phyloP scores from a whole-genome alignment of 2,113 vertebrate species.

The Nycticorax nycticorax region DNA sequence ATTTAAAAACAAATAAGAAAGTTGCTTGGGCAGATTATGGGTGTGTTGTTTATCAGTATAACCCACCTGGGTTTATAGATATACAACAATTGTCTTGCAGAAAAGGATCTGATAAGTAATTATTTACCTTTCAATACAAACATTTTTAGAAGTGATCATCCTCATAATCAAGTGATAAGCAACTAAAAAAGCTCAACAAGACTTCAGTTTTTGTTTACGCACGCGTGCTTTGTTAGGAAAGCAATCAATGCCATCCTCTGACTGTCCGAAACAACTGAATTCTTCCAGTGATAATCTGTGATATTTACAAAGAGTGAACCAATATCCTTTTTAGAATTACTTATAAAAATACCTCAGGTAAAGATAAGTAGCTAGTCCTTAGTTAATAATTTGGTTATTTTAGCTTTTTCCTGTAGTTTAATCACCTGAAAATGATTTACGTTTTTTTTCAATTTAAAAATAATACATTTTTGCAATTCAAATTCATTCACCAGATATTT shows the following conservation, averaged over 20 bases:
- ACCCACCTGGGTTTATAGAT: background rate
- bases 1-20: constrained; percentile 17
- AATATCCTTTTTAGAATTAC: background rate
- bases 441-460: background rate
- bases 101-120: background rate
- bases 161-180: background rate
- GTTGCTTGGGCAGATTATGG: background rate
- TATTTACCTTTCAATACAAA: background rate
- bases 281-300: background rate
- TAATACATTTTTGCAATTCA: background rate
- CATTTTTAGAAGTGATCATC: background rate
- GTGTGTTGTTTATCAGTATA: constrained; percentile 8
- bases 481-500: background rate
- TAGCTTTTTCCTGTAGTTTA: background rate
- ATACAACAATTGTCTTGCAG: background rate
- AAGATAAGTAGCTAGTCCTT: background rate
- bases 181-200: background rate
- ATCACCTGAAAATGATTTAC: background rate
- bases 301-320: background rate
- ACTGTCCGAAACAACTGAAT: background rate
- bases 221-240: background rate
- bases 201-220: background rate
- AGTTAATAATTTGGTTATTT: background rate
- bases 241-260: background rate
- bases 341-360: background rate